phyloP scores from a whole-genome alignment of 2,888 invertebrate genomes.

The Flabesymbios commensalis region DNA sequence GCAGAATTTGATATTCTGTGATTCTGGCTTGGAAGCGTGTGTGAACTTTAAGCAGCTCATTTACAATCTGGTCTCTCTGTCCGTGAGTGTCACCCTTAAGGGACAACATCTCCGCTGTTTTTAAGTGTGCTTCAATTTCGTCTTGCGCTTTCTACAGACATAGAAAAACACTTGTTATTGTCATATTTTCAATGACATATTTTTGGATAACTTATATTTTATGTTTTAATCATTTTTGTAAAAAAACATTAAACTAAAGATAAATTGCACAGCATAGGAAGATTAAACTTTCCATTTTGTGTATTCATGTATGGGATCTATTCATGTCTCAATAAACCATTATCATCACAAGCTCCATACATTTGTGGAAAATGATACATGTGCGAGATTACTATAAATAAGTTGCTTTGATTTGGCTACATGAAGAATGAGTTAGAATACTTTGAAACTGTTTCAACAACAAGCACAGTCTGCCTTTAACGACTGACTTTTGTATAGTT shows the following conservation, averaged over 20 bases:
- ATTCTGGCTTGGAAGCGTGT: constrained; percentile 71
- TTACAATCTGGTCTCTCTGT: constrained; percentile 68
- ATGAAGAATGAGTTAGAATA: neutral
- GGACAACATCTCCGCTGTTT: constrained; percentile 71
- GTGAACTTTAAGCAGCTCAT: constrained; percentile 71
- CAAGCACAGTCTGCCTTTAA: too few relatives aligned
- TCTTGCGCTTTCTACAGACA: constrained; percentile 53
- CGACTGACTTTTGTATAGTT: too few relatives aligned
- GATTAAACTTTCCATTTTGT: too few relatives aligned
- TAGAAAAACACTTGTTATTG: neutral
- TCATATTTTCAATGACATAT: too few relatives aligned
- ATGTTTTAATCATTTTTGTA: neutral
- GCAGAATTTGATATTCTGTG: constrained; percentile 73
- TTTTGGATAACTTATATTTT: neutral
- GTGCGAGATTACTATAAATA: neutral
- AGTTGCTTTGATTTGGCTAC: neutral
- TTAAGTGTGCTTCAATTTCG: constrained; percentile 70
- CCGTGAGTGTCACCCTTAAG: constrained; percentile 67
- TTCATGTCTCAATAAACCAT: too few relatives aligned
- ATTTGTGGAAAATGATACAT: too few relatives aligned
- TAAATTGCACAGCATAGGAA: neutral
- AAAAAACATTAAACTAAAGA: neutral
- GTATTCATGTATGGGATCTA: too few relatives aligned
- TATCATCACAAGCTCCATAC: too few relatives aligned
- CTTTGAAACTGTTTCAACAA: too few relatives aligned